Base-by-base conservation (phyloP, 2,113 vertebrate species). In the Ciconia stormi region DNA sequence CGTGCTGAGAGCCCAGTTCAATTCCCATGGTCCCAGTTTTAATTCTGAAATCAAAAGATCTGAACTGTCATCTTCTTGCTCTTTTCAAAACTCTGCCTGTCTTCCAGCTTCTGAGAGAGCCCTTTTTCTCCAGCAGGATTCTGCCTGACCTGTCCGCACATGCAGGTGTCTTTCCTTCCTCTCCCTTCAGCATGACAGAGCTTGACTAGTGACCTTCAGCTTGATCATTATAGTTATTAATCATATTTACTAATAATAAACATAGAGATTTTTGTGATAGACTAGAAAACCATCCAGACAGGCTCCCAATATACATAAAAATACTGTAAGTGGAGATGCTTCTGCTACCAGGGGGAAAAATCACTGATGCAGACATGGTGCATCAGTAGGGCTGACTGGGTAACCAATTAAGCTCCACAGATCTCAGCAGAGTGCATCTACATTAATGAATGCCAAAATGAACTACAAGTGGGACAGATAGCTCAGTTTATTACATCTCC, bases 11-110 rank as follows among this genome's bases (percentile, higher is more conserved):
- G 47, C 29, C 53, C 29, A 6, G 44, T 76, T 94, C 78, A 79
- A 82, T 73, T 92, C 87, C 85, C 79, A n/a, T 12, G 47, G 26
- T 71, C 44, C 67, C 40, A 36, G 26, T 92, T 69, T 95, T 55
- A 94, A 44, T 82, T 90, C 78, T 77, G 82, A 96, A 86, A 91
- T 81, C 82, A 92, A 97, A 97, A 90, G 53, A 92, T 55, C 83
- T 85, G 94, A 94, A 69, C 72, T 46, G 8, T 38, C 63, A 6
- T 36, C 69, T 61, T 63, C 82, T 44, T 67, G 58, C 16, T 42
- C n/a, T 93, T 79, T 71, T 81, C 80, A 93, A 92, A 82, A 47
- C 74, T 32, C 19, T 87, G 30, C 52, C 16, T 62, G 40, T 71
- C 34, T 59, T 42, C 49, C 65, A 74, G 58, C 42, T 94, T 72